Evolutionary conservation across 2,888 invertebrate genomes (phyloP), one percentile per base, ranked within the genome.

Genomic region (Drosophila anceps): DNA sequence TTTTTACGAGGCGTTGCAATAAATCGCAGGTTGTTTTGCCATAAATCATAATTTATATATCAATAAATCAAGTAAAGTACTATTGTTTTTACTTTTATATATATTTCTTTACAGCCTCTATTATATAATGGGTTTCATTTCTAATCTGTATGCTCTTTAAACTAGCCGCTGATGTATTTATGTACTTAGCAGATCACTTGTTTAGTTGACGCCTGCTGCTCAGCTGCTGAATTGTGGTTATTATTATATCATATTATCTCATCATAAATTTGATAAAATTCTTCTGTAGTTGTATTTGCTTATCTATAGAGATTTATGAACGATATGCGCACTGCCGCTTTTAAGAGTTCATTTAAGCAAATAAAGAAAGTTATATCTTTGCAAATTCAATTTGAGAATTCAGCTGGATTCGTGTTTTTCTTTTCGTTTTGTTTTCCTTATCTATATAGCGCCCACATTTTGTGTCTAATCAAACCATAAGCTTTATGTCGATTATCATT

Each of bases 401-500:
- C 60, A 60, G 24, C 43, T 18, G 37, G 37, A 73, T 69, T 44
- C 35, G 24, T 35, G 33, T 53, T 46, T 74, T 54, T 12, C 39
- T 37, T 39, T 54, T 39, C 39, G 18, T 54, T 39, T 57, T 20
- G 39, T 15, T 29, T 29, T 18, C 39, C 29, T 20, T 88, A 86
- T 86, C 85, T 86, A 88, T 88, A 88, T 71, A 69, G 76, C 65
- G 55, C 31, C 55, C 60, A 73, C 73, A 74, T 72, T 71, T 68
- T 59, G 58, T 48, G 81, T 33, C 73, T 82, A 82, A 88, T 84
- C 84, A 86, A 79, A 77, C 79, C 75, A 86, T 86, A 84, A 88
- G 87, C 84, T 88, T 86, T 88, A 86, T 88, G 87, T 74, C 88
- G 76, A 86, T 84, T 76, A 76, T 60, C 76, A 70, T 66, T 65